Evolutionary conservation across 2,797 vertebrate species (phyloP).

Genomic region (Thaleichthys pacificus): DNA sequence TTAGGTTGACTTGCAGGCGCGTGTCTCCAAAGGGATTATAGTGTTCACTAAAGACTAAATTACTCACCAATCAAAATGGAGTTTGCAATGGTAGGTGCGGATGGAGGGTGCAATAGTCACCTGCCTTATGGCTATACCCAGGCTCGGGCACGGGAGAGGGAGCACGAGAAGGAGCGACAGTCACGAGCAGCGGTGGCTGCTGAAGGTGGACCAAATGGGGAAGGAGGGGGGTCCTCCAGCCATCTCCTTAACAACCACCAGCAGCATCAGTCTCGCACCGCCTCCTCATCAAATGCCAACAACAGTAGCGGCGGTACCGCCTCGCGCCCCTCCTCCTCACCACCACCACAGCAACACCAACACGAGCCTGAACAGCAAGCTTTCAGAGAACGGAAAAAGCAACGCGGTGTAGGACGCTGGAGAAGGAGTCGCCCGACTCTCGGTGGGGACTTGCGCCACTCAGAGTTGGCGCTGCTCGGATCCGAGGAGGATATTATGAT

Average conservation of each 20-base stretch:
- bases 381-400: constrained; percentile 75
- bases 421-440: constrained; percentile 82
- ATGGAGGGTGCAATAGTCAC: constrained; percentile 93
- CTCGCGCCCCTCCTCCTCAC: constrained; percentile 75
- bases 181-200: constrained; percentile 80
- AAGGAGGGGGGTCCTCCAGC: constrained; percentile 45
- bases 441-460: constrained; percentile 88
- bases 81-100: constrained; percentile 97
- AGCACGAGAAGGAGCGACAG: constrained; percentile 84
- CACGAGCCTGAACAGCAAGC: constrained; percentile 71
- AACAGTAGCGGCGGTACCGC: constrained; percentile 73
- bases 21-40: constrained; percentile 31
- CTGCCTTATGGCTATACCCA: constrained; percentile 93
- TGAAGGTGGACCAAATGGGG: constrained; percentile 70
- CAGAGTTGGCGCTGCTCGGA: constrained; percentile 90
- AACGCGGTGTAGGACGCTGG: constrained; percentile 77
- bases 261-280: constrained; percentile 79
- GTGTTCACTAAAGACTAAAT: constrained; percentile 30
- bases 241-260: constrained; percentile 76
- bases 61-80: constrained; percentile 82
- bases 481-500: constrained; percentile 95
- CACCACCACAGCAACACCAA: constrained; percentile 66
- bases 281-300: constrained; percentile 75
- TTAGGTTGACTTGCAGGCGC: constrained; percentile 43
- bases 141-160: constrained; percentile 84